Evolutionary conservation across 2,888 invertebrate species (phyloP).

Genomic region (Melolontha melolontha): DNA sequence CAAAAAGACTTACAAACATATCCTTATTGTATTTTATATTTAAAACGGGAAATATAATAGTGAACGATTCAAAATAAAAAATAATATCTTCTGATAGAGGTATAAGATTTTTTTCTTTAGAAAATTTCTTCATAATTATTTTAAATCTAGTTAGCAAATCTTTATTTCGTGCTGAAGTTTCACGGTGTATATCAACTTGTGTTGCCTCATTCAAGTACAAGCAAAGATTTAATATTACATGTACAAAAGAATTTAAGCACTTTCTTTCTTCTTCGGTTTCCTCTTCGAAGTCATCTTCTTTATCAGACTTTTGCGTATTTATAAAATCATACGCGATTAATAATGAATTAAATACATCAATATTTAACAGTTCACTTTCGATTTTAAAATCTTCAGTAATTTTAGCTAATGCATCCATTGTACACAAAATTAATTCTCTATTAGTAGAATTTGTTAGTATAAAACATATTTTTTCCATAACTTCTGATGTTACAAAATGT

Average conservation of each 20-base stretch:
- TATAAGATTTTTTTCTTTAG: constrained; percentile 53
- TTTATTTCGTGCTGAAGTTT: constrained; percentile 45
- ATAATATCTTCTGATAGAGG: constrained; percentile 54
- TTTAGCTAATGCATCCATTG: constrained; percentile 69
- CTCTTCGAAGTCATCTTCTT: constrained; percentile 50
- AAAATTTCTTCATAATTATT: constrained; percentile 52
- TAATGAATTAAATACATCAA: constrained; percentile 48
- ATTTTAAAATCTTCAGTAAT: constrained; percentile 54
- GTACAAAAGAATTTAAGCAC: constrained; percentile 52
- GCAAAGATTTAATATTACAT: constrained; percentile 56
- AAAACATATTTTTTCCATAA: constrained; percentile 72
- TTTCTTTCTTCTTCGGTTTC: constrained; percentile 52
- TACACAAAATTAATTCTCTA: constrained; percentile 69
- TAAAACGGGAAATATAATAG: constrained; percentile 53
- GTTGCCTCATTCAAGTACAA: constrained; percentile 42
- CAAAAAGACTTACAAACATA: constrained; percentile 51
- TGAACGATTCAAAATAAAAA: constrained; percentile 55
- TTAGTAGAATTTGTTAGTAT: constrained; percentile 82
- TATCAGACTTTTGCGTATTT: constrained; percentile 46
- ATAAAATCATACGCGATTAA: constrained; percentile 52
- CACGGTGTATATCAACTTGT: constrained; percentile 29
- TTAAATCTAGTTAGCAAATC: constrained; percentile 49
- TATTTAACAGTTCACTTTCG: constrained; percentile 47
- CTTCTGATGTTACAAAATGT: constrained; percentile 62
- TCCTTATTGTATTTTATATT: constrained; percentile 49